phyloP scores from a whole-genome alignment of 2,888 invertebrate species.

The Lobophora halterata region DNA sequence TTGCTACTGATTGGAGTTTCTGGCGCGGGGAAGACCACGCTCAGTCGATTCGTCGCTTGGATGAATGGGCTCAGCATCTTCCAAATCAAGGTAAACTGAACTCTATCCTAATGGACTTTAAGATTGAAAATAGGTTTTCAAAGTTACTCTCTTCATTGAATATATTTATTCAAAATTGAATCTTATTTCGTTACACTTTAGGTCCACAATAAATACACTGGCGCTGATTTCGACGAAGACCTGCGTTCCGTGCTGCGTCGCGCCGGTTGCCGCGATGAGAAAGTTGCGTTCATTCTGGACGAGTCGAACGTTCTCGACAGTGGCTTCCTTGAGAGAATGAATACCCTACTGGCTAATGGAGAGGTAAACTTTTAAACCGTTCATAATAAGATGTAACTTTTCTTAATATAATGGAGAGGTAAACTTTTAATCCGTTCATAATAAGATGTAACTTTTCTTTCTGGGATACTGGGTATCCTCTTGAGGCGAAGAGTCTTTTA shows the following conservation, averaged over 20 bases:
- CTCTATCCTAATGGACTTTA: background rate
- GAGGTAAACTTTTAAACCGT: too few relatives aligned
- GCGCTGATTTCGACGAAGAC: conserved; percentile 99
- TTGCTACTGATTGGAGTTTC: conserved; percentile 98
- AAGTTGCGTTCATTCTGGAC: conserved; percentile 99
- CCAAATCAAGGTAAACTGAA: conserved; percentile 92
- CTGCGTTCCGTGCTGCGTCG: conserved; percentile 92
- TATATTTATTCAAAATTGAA: conserved; percentile 1
- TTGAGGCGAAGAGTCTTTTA: too few relatives aligned
- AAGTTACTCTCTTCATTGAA: background rate
- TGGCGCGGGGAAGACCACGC: conserved; percentile 99
- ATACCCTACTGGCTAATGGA: conserved; percentile 98
- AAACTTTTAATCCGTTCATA: too few relatives aligned
- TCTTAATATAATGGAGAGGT: too few relatives aligned
- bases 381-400: too few relatives aligned
- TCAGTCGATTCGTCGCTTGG: conserved; percentile 99
- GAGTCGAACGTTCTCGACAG: conserved; percentile 99
- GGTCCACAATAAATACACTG: conserved; percentile 99
- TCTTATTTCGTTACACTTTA: conserved; percentile 39
- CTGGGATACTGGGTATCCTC: too few relatives aligned
- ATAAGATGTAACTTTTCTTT: too few relatives aligned
- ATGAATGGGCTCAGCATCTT: conserved; percentile 99
- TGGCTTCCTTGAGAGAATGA: conserved; percentile 99
- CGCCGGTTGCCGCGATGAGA: conserved; percentile 97
- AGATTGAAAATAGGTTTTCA: background rate